Percentiles rank a stretch among this genome's conserved stretches.
These are phyloP conservation scores for Drosophila rellima DNA, from an alignment of 2,888 invertebrate species.

Conservation along the genomic window DNA sequence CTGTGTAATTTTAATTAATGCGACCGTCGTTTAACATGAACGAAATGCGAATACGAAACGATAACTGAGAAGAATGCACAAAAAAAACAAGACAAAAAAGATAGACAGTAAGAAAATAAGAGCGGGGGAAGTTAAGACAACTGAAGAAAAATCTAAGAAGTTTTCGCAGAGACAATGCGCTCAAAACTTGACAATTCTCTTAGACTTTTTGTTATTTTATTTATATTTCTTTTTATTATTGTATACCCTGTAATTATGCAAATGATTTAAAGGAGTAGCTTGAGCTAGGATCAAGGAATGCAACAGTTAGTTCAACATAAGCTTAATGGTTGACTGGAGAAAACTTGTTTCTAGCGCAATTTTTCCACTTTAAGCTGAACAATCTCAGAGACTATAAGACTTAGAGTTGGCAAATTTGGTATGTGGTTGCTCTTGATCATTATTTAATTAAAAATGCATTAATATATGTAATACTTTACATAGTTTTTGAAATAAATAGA, in stretches of 20 bases:
- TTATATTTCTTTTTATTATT: conserved; percentile 6
- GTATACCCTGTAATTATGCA: conserved; percentile 18
- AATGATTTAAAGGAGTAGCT: neutral
- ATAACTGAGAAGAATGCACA: conserved; percentile 20
- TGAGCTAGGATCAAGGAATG: neutral
- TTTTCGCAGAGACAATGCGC: conserved; percentile 38
- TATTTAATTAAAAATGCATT: neutral
- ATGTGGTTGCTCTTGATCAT: neutral
- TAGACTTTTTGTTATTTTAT: conserved; percentile 17
- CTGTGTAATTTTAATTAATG: conserved; percentile 77
- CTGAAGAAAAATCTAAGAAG: conserved; percentile 40
- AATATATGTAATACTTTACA: neutral
- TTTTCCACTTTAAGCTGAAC: neutral
- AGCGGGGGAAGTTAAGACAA: neutral
- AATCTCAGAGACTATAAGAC: neutral
- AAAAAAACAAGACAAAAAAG: conserved; percentile 16
- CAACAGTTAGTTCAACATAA: neutral
- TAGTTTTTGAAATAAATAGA: neutral
- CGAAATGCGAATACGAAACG: conserved; percentile 71
- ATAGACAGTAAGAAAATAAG: neutral
- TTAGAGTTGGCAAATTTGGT: neutral
- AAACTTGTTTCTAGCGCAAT: neutral
- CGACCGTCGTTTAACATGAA: conserved; percentile 62
- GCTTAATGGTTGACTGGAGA: neutral
- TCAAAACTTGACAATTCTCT: conserved; percentile 47